phyloP scores from a whole-genome alignment of 1,140 invertebrate species.

The Brachionus calyciflorus region DNA sequence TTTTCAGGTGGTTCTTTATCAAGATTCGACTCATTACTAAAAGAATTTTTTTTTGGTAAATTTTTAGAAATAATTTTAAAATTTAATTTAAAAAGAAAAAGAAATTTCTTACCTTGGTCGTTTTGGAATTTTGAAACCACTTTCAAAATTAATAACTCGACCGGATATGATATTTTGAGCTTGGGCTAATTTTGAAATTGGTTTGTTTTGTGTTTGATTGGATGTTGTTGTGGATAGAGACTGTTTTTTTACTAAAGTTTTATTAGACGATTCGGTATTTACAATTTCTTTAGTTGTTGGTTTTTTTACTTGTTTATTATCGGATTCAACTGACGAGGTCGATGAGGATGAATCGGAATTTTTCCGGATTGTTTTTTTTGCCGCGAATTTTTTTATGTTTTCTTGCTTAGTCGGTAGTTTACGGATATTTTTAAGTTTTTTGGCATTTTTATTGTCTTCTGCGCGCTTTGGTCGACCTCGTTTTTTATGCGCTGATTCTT shows the following conservation, averaged over 20 bases:
- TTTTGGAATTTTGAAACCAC: slow-evolving; percentile 27
- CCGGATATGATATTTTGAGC: slow-evolving; percentile 34
- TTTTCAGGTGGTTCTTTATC: slow-evolving; percentile 14
- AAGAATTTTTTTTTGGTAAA: too few species aligned
- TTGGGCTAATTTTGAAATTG: neutral
- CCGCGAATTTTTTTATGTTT: neutral
- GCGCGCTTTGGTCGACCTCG: neutral
- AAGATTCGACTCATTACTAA: neutral
- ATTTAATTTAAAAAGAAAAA: neutral
- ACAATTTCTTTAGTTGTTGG: slow-evolving; percentile 3
- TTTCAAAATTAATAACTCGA: slow-evolving; percentile 1
- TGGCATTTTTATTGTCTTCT: neutral
- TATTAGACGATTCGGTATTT: slow-evolving; percentile 13
- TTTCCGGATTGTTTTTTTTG: neutral
- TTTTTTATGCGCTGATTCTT: neutral
- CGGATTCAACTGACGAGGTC: neutral
- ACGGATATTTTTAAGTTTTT: neutral
- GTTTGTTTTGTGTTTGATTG: neutral
- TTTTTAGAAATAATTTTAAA: neutral
- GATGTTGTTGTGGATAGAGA: neutral
- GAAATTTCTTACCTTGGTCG: neutral
- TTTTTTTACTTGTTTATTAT: slow-evolving; percentile 13
- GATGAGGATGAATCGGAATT: neutral
- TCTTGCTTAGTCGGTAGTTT: neutral
- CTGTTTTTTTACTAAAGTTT: neutral